Base-by-base conservation (phyloP, 2,797 vertebrate genomes). In the Gadopsis marmoratus region DNA sequence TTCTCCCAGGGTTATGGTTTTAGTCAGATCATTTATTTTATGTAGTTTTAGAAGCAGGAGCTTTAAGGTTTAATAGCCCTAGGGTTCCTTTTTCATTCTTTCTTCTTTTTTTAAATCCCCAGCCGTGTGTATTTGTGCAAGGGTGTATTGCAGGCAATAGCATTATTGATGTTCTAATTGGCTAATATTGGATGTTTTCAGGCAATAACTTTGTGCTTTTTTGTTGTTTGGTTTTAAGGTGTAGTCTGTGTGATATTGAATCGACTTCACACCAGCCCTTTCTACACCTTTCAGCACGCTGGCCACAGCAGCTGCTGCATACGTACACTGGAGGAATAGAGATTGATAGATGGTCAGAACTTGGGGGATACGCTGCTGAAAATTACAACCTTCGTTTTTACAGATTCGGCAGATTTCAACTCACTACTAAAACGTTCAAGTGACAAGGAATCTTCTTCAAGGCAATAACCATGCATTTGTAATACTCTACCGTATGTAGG, bases 1-100 rank as follows among this genome's bases (percentile, higher is more conserved):
- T 94, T 95, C 94, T 96, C 94, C 83, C 77, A 92, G 94, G 95
- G 94, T 95, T 95, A 93, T 88, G 92, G 91, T 93, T 95, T 95
- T 95, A 95, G 94, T 93, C 93, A 88, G 91, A 95, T 95, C 94
- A 95, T 95, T 95, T 95, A 92, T 94, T 95, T 95, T 92, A 94
- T 95, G 92, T 93, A 91, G 87, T 94, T 95, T 95, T 90, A 95
- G 92, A 95, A 95, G 93, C 93, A 92, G 90, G 85, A 84, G 90
- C 94, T 95, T 95, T 94, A 94, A 95, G 95, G 95, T 94, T 95
- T 92, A 95, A 95, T 92, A 95, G 94, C 94, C 94, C 63, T 84
- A 80, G 94, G 95, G 92, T 92, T 92, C 76, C 86, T 91, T 79
- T 76, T 74, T 45, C 74, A 79, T 83, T 79, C 71, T 79, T 74